Evolutionary conservation across 2,888 invertebrate species (phyloP).

Genomic region (Operophtera brumata): DNA sequence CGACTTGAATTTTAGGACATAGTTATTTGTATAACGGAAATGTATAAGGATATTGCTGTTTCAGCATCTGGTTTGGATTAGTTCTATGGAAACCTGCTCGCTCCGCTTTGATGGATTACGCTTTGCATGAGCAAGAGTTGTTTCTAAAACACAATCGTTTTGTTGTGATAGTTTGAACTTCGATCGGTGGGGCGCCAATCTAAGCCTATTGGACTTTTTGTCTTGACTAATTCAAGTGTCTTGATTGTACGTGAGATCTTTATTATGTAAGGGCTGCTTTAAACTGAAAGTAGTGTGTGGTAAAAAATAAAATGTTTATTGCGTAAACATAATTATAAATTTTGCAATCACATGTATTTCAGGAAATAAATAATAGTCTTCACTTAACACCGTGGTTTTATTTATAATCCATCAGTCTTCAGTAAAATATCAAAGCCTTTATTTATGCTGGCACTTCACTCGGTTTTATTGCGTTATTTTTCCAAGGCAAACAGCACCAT

Average conservation of each 20-base stretch:
- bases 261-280: slow-evolving; percentile 1
- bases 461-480: too few species aligned
- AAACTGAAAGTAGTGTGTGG: slow-evolving; percentile 25
- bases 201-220: background rate
- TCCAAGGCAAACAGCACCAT: too few species aligned
- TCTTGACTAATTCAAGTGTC: too few species aligned
- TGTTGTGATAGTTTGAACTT: background rate
- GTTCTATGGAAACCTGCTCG: background rate
- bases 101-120: background rate
- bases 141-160: background rate
- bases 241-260: background rate
- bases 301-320: slow-evolving; percentile 46
- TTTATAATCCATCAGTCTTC: slow-evolving; percentile 50
- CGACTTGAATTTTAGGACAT: slow-evolving; percentile 3
- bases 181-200: background rate
- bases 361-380: slow-evolving; percentile 57
- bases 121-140: background rate
- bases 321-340: slow-evolving; percentile 45
- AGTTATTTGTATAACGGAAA: slow-evolving; percentile 3
- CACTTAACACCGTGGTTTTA: slow-evolving; percentile 45
- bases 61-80: background rate
- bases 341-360: slow-evolving; percentile 49
- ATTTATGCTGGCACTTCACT: background rate
- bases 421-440: slow-evolving; percentile 16
- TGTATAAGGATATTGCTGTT: slow-evolving; percentile 1